Evolutionary conservation across 1,140 invertebrate genomes (phyloP), one percentile per base, ranked within the genome.

Genomic region (Tribolium madens): DNA sequence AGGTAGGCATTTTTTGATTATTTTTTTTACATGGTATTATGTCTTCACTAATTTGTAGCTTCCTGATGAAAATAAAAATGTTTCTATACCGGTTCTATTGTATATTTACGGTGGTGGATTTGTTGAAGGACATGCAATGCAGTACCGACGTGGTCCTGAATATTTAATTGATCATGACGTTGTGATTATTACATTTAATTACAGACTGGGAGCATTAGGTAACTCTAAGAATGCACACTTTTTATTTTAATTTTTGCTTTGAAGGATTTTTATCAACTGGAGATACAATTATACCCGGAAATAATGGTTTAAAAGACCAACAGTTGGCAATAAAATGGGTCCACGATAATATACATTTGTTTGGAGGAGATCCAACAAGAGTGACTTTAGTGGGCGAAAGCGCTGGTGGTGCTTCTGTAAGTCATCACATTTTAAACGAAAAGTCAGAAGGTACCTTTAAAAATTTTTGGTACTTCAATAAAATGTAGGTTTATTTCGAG

Each of bases 401-500:
- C 73, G 85, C 86, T 1, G 86, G 86, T 12, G 84, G 81, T 3
- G 85, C 79, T 5, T 84, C 84, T 3, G 84, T 85, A 1, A 81
- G 84, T 31, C 84, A 81, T 15, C 84, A 86, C 76, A 79, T 83
- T 57, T 76, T 83, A 48, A 84, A 83, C 3, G 75, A 81, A 7
- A 82, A 85, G 75, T 82, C 86, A 0, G 77, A 80, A 84, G 90
- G n/a, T n/a, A n/a, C n/a, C n/a, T n/a, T n/a, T n/a, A n/a, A n/a
- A n/a, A n/a, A n/a, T n/a, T n/a, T n/a, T n/a, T n/a, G n/a, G n/a
- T n/a, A n/a, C n/a, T n/a, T n/a, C n/a, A n/a, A n/a, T n/a, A n/a
- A n/a, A n/a, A n/a, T n/a, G n/a, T n/a, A n/a, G n/a, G 88, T 46
- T 81, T 90, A 13, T 91, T 90, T 70, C 88, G 90, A 76, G 89